Evolutionary conservation across 2,113 vertebrate species (phyloP).

Genomic region (Albula glossodonta): DNA sequence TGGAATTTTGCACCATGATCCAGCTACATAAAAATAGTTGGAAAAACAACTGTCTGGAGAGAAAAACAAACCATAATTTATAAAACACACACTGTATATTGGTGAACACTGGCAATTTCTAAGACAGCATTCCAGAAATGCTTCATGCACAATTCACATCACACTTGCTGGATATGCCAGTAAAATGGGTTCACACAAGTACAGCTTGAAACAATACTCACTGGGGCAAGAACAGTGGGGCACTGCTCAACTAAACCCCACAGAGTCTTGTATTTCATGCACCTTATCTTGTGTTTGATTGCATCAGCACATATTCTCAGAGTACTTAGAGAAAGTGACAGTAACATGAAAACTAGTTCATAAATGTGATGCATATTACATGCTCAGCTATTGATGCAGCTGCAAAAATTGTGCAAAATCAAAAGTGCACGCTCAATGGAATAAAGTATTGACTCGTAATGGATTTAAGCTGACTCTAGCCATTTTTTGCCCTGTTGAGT

Average conservation of each 20-base stretch:
- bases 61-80: constrained; percentile 22
- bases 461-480: too few relatives aligned
- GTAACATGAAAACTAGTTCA: background rate
- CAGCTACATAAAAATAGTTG: constrained; percentile 15
- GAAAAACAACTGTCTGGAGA: background rate
- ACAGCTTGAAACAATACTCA: background rate
- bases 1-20: background rate
- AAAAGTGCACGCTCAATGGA: background rate
- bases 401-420: background rate
- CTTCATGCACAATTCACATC: constrained; percentile 16
- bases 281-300: background rate
- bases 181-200: constrained; percentile 9
- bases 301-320: background rate
- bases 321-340: background rate
- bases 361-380: background rate
- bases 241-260: background rate
- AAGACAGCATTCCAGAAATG: constrained; percentile 1
- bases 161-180: constrained; percentile 13
- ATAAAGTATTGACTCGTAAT: background rate
- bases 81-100: constrained; percentile 1
- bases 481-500: too few relatives aligned
- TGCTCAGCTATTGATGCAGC: background rate
- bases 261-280: background rate
- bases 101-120: background rate
- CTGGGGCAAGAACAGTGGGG: background rate